A percentile compares a stretch with the other conserved stretches of the same genome.
These are phyloP conservation scores for Campylorhamphus procurvoides DNA, from an alignment of 2,113 vertebrate species.

Conservation along the genomic window DNA sequence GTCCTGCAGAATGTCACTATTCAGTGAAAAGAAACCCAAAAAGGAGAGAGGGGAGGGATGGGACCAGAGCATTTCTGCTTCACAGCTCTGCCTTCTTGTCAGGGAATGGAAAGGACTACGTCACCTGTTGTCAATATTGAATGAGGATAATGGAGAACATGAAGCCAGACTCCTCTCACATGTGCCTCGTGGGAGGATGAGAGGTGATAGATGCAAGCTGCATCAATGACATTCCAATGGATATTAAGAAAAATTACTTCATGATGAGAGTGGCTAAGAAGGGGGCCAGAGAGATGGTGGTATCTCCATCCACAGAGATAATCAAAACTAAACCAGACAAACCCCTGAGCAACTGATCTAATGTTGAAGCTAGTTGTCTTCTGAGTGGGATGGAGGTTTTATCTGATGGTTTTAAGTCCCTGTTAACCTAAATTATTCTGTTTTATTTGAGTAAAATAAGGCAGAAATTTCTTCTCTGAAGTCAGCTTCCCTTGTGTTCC, in stretches of 20 bases:
- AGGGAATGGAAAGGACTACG: neutral
- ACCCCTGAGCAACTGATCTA: neutral
- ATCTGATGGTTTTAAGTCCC: neutral
- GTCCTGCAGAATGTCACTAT: neutral
- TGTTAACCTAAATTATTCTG: neutral
- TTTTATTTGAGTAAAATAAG: neutral
- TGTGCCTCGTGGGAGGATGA: neutral
- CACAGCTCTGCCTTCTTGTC: neutral
- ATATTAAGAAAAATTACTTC: neutral
- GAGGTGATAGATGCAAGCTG: neutral
- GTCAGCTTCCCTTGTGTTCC: neutral
- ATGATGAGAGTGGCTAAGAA: neutral
- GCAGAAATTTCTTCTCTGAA: neutral
- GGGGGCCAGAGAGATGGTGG: neutral
- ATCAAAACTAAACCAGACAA: neutral
- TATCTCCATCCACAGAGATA: neutral
- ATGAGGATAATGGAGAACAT: neutral
- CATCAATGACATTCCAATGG: neutral
- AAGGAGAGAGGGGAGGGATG: neutral
- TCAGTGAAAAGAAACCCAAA: neutral
- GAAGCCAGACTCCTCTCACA: neutral
- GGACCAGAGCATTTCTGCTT: neutral
- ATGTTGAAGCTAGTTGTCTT: neutral
- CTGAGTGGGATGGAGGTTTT: neutral
- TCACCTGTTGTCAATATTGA: neutral